Conservation (phyloP, 2,113 vertebrate species). For the Halichoerus grypus region DNA sequence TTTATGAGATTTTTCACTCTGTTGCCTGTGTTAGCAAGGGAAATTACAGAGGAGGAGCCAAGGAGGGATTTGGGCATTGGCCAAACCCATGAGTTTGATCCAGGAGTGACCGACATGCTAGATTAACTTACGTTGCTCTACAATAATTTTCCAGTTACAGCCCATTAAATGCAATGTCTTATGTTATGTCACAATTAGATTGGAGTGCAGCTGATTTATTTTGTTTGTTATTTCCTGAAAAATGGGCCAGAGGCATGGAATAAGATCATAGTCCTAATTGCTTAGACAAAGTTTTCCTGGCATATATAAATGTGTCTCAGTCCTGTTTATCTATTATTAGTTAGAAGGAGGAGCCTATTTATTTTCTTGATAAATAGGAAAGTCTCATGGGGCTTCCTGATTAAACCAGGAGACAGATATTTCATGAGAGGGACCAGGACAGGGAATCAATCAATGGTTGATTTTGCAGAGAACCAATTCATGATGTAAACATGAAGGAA, state of each 20-base stretch:
- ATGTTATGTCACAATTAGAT: constrained; percentile 63
- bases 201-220: constrained; percentile 69
- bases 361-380: constrained; percentile 76
- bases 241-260: constrained; percentile 34
- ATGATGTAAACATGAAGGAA: constrained; percentile 41
- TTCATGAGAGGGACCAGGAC: constrained; percentile 65
- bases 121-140: constrained; percentile 71
- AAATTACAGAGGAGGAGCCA: constrained; percentile 25
- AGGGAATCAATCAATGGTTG: constrained; percentile 77
- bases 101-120: constrained; percentile 64
- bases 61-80: not conserved
- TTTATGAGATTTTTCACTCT: not conserved
- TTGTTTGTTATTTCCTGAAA: constrained; percentile 70
- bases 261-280: constrained; percentile 60
- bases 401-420: constrained; percentile 81
- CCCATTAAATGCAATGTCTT: constrained; percentile 71
- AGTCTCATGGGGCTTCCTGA: constrained; percentile 59
- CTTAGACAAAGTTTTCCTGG: constrained; percentile 69
- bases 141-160: constrained; percentile 71
- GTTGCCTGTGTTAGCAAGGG: not conserved
- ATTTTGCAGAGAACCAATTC: constrained; percentile 65
- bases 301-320: constrained; percentile 63
- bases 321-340: constrained; percentile 69
- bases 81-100: not conserved
- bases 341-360: constrained; percentile 73